A percentile compares a stretch with the other conserved stretches of the same genome.
Evolutionary conservation across 2,888 invertebrate species (phyloP).

Genomic region (Platycheirus rosarum): DNA sequence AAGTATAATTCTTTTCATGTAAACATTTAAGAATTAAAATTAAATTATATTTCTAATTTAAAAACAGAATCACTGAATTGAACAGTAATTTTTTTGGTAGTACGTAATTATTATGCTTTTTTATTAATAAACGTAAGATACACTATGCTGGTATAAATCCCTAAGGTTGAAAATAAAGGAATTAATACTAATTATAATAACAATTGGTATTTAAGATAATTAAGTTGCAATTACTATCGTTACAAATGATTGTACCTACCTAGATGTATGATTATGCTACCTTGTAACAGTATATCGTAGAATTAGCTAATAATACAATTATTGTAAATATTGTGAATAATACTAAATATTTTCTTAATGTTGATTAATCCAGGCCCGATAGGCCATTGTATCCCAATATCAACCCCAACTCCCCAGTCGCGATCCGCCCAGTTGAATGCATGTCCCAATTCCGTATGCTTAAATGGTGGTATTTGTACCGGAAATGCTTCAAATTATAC

Average conservation of each 20-base stretch:
- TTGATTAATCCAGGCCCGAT: conserved; percentile 79
- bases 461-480: conserved; percentile 88
- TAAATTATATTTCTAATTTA: too few relatives aligned
- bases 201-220: too few relatives aligned
- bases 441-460: conserved; percentile 84
- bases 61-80: too few relatives aligned
- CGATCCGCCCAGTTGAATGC: conserved; percentile 82
- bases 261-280: background rate
- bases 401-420: conserved; percentile 76
- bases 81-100: too few relatives aligned
- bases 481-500: conserved; percentile 86
- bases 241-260: background rate
- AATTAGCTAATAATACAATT: background rate
- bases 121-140: too few relatives aligned
- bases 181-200: too few relatives aligned
- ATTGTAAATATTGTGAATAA: conserved; percentile 59
- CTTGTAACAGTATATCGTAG: background rate
- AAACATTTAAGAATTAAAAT: too few relatives aligned
- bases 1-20: too few relatives aligned
- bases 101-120: too few relatives aligned
- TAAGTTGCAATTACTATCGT: background rate
- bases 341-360: conserved; percentile 51
- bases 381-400: conserved; percentile 81
- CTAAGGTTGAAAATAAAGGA: too few relatives aligned
- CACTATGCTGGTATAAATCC: too few relatives aligned